Base-by-base conservation (phyloP, 2,888 invertebrate species). In the Sphaerophoria rueppellii region DNA sequence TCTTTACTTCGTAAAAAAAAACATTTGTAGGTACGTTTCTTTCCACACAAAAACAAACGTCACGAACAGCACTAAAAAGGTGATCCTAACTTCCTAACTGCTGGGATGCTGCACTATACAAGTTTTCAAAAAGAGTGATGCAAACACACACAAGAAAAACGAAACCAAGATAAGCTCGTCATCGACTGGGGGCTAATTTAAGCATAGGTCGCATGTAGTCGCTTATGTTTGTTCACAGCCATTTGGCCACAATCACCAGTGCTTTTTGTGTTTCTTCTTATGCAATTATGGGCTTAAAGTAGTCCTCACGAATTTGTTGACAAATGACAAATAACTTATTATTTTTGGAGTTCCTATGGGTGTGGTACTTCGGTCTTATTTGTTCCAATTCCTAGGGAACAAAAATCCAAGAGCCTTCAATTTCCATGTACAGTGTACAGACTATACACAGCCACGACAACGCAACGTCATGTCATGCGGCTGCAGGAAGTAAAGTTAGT, bases 21-120 rank as follows among this genome's bases (percentile, higher is more conserved):
- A 48, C 2, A 46, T 4, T n/a, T 7, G 11, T 43, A 4, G 43
- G 43, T 43, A 24, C 24, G 24, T 24, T 24, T 24, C 24, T 24
- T 24, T 24, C 6, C 12, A 43, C 24, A 60, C 14, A 16, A 5
- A 12, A 12, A 14, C 50, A 16, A 65, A 35, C 35, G 6, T 16
- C 37, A 46, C 35, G 50, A 50, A 35, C 50, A 37, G 50, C 34
- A 32, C 58, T 58, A 24, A 12, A 65, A 65, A 65, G 50, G 50
- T 65, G 50, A 65, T 16, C 37, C 50, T 34, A 34, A 16, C 50
- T 2, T 4, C 16, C 4, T 52, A 9, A 50, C 50, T 50, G 63
- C 63, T 35, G 48, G 52, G 40, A 54, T 67, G n/a, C 32, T 54
- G 32, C 40, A 67, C 54, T 54, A 37, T 37, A 54, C 24, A 67